Conservation (phyloP, 1,140 invertebrate species). For the Palaemon carinicauda region DNA sequence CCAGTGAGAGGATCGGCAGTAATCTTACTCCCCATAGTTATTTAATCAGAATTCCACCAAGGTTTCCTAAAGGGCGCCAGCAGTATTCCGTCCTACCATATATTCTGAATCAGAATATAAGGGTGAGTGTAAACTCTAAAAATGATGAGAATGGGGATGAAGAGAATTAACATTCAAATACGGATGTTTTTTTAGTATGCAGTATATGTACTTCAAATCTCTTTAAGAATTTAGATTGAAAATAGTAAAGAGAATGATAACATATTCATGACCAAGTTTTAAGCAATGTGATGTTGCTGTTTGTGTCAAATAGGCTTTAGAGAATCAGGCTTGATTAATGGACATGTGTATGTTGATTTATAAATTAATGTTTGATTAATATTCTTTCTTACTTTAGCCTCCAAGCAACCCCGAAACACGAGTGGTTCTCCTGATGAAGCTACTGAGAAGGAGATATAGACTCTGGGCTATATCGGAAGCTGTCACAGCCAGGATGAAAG, state of each 20-base stretch:
- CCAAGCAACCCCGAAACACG: constrained; percentile 20
- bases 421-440: background rate
- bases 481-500: background rate
- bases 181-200: background rate
- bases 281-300: too few species aligned
- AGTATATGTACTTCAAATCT: too few species aligned
- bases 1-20: constrained; percentile 42
- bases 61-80: constrained; percentile 34
- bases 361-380: too few species aligned
- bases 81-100: constrained; percentile 34
- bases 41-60: constrained; percentile 34
- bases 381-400: background rate
- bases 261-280: too few species aligned
- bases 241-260: too few species aligned
- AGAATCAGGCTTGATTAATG: too few species aligned
- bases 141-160: too few species aligned
- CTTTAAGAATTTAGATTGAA: too few species aligned
- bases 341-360: too few species aligned
- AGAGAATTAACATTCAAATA: too few species aligned
- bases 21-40: constrained; percentile 26
- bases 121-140: background rate
- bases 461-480: constrained; percentile 11
- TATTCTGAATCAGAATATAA: background rate
- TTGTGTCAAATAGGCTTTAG: too few species aligned
- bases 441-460: background rate